Conservation (phyloP, 2,797 vertebrate genomes). For the Notolepis coatsorum region DNA sequence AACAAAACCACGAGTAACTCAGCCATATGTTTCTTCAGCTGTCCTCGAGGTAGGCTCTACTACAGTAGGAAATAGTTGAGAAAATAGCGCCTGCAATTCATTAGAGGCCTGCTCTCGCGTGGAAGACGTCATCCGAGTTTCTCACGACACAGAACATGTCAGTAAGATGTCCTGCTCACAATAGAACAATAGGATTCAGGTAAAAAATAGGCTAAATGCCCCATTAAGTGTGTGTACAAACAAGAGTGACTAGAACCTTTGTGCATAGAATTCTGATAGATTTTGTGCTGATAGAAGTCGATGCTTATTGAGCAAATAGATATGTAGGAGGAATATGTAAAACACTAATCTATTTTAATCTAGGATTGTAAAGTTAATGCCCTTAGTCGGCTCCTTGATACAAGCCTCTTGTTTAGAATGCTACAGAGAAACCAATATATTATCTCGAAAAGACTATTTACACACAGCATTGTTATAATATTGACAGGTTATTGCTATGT, state of each 20-base stretch:
- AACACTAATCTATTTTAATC: slow-evolving; percentile 45
- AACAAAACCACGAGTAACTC: too few species aligned
- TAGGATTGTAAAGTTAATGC: slow-evolving; percentile 64
- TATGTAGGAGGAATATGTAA: slow-evolving; percentile 52
- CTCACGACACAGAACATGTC: too few species aligned
- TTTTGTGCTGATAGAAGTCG: slow-evolving; percentile 66
- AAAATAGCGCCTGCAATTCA: too few species aligned
- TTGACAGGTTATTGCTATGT: slow-evolving; percentile 71
- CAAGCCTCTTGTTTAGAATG: slow-evolving; percentile 48
- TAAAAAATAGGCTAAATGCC: too few species aligned
- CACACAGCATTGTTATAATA: slow-evolving; percentile 51
- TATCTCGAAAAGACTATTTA: slow-evolving; percentile 65
- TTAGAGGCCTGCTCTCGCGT: too few species aligned
- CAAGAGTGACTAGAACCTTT: slow-evolving; percentile 63
- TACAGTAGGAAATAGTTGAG: too few species aligned
- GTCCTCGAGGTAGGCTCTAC: too few species aligned
- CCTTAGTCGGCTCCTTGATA: slow-evolving; percentile 56
- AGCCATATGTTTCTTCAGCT: too few species aligned
- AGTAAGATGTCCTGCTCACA: too few species aligned
- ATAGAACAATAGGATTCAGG: too few species aligned
- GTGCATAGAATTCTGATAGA: slow-evolving; percentile 73
- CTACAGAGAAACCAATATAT: slow-evolving; percentile 47
- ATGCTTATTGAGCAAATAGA: slow-evolving; percentile 53
- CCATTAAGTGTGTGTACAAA: slow-evolving; percentile 33
- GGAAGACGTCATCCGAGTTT: too few species aligned